Base-by-base conservation (phyloP, 2,888 invertebrate species). In the Plagodis pulveraria region DNA sequence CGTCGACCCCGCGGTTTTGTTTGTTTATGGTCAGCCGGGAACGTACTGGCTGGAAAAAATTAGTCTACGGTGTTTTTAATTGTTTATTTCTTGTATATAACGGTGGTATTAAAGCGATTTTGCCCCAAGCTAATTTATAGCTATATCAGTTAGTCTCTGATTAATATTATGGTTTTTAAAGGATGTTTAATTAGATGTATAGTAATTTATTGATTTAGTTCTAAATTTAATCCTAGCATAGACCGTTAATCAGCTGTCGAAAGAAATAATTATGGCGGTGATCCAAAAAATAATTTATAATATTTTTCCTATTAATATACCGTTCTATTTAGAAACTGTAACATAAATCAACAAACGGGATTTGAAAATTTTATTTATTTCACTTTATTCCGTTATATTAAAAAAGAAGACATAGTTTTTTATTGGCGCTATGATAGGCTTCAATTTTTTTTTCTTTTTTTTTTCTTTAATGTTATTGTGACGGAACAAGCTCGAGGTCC, bases 1-100 rank as follows among this genome's bases (percentile, higher is more conserved):
- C 88, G 71, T 76, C 76, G 87, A 89, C 86, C 89, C 76, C 76
- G 64, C 54, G 50, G 73, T 77, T 80, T 76, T 78, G 71, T 80
- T 86, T 81, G 76, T 80, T 81, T 84, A 78, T 76, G 72, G 71
- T 72, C 62, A 57, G 53, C 50, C 50, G 56, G 58, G 56, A 56
- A 58, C 44, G 32, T 42, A 11, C 40, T 41, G 58, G 52, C 44
- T 42, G 55, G 61, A 57, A 56, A 56, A 52, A 51, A 42, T 8
- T 55, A 55, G 50, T 56, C 60, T 61, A 56, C 45, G 60, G 40
- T 2, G 45, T n/a, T 43, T 47, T 44, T 48, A 34, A 38, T 52
- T 60, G 36, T 51, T 50, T 47, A 45, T 51, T 45, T 46, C 33
- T 55, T 36, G 22, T 5, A 5, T 48, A 51, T 59, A 61, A 61